Evolutionary conservation across 2,888 invertebrate genomes (phyloP), one percentile per base, ranked within the genome.

Genomic region (Melinaea marsaeus): DNA sequence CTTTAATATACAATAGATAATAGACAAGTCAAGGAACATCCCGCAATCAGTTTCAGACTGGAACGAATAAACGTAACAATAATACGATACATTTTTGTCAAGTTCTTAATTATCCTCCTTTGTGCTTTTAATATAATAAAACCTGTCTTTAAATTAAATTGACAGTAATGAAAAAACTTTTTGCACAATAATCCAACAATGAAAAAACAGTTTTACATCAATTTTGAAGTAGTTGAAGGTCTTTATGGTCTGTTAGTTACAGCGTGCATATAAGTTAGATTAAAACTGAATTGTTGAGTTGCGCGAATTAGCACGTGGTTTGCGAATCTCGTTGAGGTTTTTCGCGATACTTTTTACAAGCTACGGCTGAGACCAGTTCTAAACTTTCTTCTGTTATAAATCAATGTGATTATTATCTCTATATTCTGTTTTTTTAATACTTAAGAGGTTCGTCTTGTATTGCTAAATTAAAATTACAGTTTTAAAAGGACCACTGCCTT

Each of bases 231-330:
- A 22, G 9, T 34, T 48, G 45, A 54, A 22, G 22, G 13, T 58
- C 48, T 11, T 47, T 13, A 37, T 46, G 55, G 56, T 58, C 57
- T 22, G 55, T 60, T 45, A 56, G 55, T 56, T 34, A 59, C 45
- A 34, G 46, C 34, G 32, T 47, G 35, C 33, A 33, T 47, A 47
- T 6, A 48, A 51, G 48, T 63, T 56, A 60, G 51, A 60, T 63
- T 60, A 63, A 57, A 60, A 56, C 48, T 34, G 51, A 59, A 48
- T 56, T 56, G 56, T 48, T 45, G 54, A 54, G 56, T 51, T 51
- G 42, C 13, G 34, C 58, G 32, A 6, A 62, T 62, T 54, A 55
- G 55, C 58, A 57, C 37, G 37, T 2, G 47, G 35, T 3, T 63
- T 56, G 47, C 13, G 46, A 3, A 48, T 35, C 42, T 57, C 57